phyloP scores from a whole-genome alignment of 2,888 invertebrate species.

The Athalia circularis region DNA sequence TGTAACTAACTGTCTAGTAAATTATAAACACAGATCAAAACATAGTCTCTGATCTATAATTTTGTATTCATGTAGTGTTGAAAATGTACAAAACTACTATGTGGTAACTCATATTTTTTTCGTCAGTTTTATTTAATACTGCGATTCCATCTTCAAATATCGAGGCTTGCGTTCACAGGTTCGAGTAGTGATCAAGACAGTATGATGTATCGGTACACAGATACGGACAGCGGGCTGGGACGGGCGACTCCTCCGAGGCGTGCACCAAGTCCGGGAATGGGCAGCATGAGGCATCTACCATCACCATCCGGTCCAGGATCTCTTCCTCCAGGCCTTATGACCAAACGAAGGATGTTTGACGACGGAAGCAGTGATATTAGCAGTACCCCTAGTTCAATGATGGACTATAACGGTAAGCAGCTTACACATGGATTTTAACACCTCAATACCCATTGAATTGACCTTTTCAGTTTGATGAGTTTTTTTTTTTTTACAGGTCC shows the following conservation, averaged over 20 bases:
- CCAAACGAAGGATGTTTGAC: slow-evolving; percentile 82
- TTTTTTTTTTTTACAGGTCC: slow-evolving; percentile 82
- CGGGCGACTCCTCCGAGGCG: slow-evolving; percentile 91
- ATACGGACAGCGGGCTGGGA: slow-evolving; percentile 90
- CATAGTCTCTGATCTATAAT: not conserved
- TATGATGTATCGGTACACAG: slow-evolving; percentile 77
- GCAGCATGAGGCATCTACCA: slow-evolving; percentile 83
- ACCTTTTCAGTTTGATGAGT: too few relatives aligned
- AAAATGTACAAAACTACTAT: slow-evolving; percentile 10
- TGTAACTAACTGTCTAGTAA: slow-evolving; percentile 20
- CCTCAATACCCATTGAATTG: too few relatives aligned
- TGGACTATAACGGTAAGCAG: slow-evolving; percentile 88
- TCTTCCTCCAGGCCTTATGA: slow-evolving; percentile 85
- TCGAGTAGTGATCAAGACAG: slow-evolving; percentile 79
- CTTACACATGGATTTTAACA: not conserved
- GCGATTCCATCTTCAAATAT: slow-evolving; percentile 57
- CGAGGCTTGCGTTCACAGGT: slow-evolving; percentile 70
- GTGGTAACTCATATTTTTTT: not conserved
- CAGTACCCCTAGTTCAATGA: slow-evolving; percentile 89
- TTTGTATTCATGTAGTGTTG: slow-evolving; percentile 22
- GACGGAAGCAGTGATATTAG: slow-evolving; percentile 90
- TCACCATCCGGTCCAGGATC: slow-evolving; percentile 92
- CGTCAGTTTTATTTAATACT: slow-evolving; percentile 44
- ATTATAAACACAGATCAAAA: not conserved
- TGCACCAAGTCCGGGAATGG: slow-evolving; percentile 90